Base-by-base conservation (phyloP, 2,888 invertebrate species). In the Zygothrica quintamaculata region DNA sequence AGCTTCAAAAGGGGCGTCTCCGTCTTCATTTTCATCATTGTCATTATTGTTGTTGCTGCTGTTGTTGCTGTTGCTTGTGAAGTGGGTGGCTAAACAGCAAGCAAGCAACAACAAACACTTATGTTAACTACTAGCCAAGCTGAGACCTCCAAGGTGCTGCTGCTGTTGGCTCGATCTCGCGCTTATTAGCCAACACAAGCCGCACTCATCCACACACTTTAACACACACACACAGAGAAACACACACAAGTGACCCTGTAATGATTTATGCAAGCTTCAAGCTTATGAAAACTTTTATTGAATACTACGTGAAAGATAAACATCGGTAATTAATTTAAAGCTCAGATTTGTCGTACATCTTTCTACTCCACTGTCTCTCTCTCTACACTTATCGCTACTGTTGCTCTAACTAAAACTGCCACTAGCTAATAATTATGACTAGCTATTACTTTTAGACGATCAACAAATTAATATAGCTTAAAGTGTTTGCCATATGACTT, bases 391-490 rank as follows among this genome's bases (percentile, higher is more conserved):
- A n/a, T n/a, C n/a, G n/a, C n/a, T n/a, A n/a, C n/a, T n/a, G n/a
- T n/a, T 7, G 29, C 7, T 44, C 74, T 56, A 65, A 62, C 74
- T 50, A 74, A 65, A 65, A n/a, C n/a, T 62, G 74, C 67, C 66
- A 42, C 37, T 55, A 62, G 29, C 58, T 59, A 56, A 72, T 47
- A 68, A 72, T 75, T 74, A 74, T 50, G 57, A 39, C 52, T 47
- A 60, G 55, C 66, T 60, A 77, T 75, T 74, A 74, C 53, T 78
- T 79, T 57, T 57, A 56, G 68, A 66, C 61, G 87, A 76, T 84
- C 65, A 71, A 58, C 58, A 56, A 86, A 80, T 80, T 80, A 80
- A 80, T 80, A 80, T 86, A 56, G 82, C 85, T 79, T 76, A 68
- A 75, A 79, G 74, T 79, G 75, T 40, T 59, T 70, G 67, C 71